Conservation (phyloP, 2,888 invertebrate genomes). For the Neria commutata region DNA sequence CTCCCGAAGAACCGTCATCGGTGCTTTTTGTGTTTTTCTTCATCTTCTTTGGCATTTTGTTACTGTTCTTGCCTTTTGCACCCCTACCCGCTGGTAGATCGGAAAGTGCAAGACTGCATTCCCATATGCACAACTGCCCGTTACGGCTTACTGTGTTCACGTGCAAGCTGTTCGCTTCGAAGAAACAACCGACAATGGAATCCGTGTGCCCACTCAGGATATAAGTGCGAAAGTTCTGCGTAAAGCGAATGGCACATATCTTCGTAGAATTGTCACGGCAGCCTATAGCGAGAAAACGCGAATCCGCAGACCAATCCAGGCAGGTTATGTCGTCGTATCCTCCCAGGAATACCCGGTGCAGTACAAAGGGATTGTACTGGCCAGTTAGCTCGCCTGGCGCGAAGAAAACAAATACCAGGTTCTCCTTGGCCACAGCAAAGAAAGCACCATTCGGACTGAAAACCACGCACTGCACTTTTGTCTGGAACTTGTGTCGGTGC, state of each 20-base stretch:
- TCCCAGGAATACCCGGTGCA: slow-evolving; percentile 82
- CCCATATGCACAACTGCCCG: slow-evolving; percentile 81
- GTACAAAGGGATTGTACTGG: slow-evolving; percentile 85
- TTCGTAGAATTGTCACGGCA: slow-evolving; percentile 88
- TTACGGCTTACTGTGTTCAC: slow-evolving; percentile 82
- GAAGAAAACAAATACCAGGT: slow-evolving; percentile 84
- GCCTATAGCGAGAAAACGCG: slow-evolving; percentile 86
- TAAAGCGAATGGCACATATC: slow-evolving; percentile 78
- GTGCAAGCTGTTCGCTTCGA: slow-evolving; percentile 85
- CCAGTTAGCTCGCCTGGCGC: slow-evolving; percentile 81
- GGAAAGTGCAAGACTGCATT: slow-evolving; percentile 76
- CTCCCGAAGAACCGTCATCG: slow-evolving; percentile 7
- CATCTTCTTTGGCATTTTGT: background rate
- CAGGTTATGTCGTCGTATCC: slow-evolving; percentile 84
- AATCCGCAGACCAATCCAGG: slow-evolving; percentile 92
- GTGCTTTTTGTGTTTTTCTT: slow-evolving; percentile 6
- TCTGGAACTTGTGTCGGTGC: slow-evolving; percentile 83
- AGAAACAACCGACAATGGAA: slow-evolving; percentile 83
- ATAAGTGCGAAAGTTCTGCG: slow-evolving; percentile 76
- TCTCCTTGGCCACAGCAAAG: slow-evolving; percentile 88
- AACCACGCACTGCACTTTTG: slow-evolving; percentile 74
- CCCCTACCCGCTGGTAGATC: slow-evolving; percentile 68
- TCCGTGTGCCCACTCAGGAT: slow-evolving; percentile 86
- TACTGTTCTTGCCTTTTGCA: background rate
- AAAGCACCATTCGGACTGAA: slow-evolving; percentile 95